Evolutionary conservation across 2,888 invertebrate genomes (phyloP), one percentile per base, ranked within the genome.

Genomic region (Plebejus argus): DNA sequence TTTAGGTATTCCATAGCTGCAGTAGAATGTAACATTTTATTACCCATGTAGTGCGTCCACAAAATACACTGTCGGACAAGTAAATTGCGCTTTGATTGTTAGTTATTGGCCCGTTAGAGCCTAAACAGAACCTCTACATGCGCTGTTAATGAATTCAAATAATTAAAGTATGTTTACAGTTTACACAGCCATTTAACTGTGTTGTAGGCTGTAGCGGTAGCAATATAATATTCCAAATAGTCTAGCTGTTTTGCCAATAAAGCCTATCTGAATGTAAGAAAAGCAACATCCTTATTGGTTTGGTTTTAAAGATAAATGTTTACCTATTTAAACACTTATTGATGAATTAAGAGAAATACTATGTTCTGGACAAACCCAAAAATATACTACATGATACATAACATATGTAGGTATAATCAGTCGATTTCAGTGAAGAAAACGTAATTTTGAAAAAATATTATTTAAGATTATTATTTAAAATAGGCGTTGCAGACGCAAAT

Each of bases 111-210:
- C 49, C 6, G 74, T 28, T 74, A 49, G 2, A 3, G 18, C 49
- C 74, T 74, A 74, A 74, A 53, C 49, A 49, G 49, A 74, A 28
- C 49, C 28, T 18, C 45, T 71, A 71, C 76, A 56, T 45, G 56
- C 39, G 23, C 76, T 45, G 70, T 66, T 39, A 53, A 66, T 56
- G 76, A 76, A 78, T 78, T 28, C 39, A 71, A 78, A 79, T 77
- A 80, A 80, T 78, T 78, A 78, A 76, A 70, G 4, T 33, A n/a
- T n/a, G n/a, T n/a, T n/a, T n/a, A n/a, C 39, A 66, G 71, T 61
- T 74, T 76, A 76, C 77, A 79, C 10, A 61, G 66, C 78, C 20
- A 66, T 76, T 78, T 76, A 58, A 76, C 66, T 23, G 70, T 45
- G 20, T 71, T 70, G n/a, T n/a, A n/a, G n/a, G n/a, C n/a, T n/a